Conservation (phyloP, 1,140 invertebrate genomes). For the Lucilia sericata region DNA sequence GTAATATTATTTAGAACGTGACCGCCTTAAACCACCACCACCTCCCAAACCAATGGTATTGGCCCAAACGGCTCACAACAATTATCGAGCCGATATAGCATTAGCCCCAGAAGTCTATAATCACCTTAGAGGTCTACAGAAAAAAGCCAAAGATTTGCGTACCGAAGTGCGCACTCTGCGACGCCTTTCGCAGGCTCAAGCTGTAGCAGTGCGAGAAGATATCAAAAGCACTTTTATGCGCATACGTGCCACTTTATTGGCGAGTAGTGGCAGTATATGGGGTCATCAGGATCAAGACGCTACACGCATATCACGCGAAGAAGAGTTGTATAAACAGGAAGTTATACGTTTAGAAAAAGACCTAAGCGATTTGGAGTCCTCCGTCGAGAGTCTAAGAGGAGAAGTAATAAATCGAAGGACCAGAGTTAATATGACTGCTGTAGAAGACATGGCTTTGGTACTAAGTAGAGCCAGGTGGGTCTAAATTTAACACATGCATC, state of each 20-base stretch:
- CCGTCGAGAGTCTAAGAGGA: constrained; percentile 92
- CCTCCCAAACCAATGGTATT: constrained; percentile 86
- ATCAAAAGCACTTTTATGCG: constrained; percentile 90
- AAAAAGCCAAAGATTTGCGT: constrained; percentile 89
- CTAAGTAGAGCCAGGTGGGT: constrained; percentile 84
- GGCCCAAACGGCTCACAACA: constrained; percentile 69
- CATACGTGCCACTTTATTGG: constrained; percentile 78
- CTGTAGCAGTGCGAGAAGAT: constrained; percentile 89
- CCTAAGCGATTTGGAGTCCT: constrained; percentile 91
- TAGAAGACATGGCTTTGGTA: constrained; percentile 95
- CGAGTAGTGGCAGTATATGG: constrained; percentile 75
- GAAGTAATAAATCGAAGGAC: constrained; percentile 96
- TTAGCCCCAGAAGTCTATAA: constrained; percentile 89
- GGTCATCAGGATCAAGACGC: constrained; percentile 69
- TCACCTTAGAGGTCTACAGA: constrained; percentile 85
- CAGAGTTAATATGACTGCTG: constrained; percentile 95
- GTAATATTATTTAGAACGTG: constrained; percentile 73
- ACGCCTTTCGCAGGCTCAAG: constrained; percentile 90
- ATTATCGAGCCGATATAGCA: constrained; percentile 73
- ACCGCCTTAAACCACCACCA: constrained; percentile 85
- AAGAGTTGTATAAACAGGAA: constrained; percentile 91
- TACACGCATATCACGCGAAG: constrained; percentile 77
- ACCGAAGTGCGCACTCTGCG: constrained; percentile 88
- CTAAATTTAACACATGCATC: not conserved
- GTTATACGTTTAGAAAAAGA: constrained; percentile 92